phyloP scores from a whole-genome alignment of 2,888 invertebrate species.

The Lycia hirtaria region DNA sequence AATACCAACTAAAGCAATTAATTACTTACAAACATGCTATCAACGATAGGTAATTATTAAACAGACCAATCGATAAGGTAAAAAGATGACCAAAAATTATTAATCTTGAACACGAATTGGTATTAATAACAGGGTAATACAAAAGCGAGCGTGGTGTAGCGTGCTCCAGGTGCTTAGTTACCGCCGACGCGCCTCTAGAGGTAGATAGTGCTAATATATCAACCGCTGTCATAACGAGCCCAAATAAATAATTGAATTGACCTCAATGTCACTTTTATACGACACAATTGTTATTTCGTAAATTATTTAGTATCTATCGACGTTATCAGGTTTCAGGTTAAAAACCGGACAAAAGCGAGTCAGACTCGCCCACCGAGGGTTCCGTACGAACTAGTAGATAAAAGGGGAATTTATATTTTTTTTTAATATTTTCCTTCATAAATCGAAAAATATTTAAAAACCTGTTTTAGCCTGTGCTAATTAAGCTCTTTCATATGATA shows the following conservation, averaged over 20 bases:
- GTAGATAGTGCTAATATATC: constrained; percentile 59
- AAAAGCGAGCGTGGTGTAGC: constrained; percentile 58
- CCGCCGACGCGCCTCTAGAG: constrained; percentile 52
- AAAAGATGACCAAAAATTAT: constrained; percentile 14
- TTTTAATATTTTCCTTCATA: too few species aligned
- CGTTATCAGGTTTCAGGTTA: too few species aligned
- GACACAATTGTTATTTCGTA: constrained; percentile 13
- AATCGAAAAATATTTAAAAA: too few species aligned
- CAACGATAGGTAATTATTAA: too few species aligned
- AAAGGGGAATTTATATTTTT: too few species aligned
- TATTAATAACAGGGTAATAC: constrained; percentile 49
- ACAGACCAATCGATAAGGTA: background rate
- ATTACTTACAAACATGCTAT: too few species aligned
- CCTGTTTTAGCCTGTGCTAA: too few species aligned
- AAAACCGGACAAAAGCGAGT: too few species aligned
- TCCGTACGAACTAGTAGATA: too few species aligned
- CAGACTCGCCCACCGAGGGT: too few species aligned
- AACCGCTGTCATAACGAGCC: constrained; percentile 52
- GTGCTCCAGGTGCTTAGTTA: constrained; percentile 58
- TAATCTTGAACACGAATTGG: constrained; percentile 44
- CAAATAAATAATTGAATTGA: constrained; percentile 48
- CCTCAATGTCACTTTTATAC: constrained; percentile 39
- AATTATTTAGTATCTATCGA: constrained; percentile 2
- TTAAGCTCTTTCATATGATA: too few species aligned
- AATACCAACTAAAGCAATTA: too few species aligned